Evolutionary conservation across 1,140 invertebrate genomes (phyloP), one percentile per base, ranked within the genome.

Genomic region (Pseudomyrmex pallidus): DNA sequence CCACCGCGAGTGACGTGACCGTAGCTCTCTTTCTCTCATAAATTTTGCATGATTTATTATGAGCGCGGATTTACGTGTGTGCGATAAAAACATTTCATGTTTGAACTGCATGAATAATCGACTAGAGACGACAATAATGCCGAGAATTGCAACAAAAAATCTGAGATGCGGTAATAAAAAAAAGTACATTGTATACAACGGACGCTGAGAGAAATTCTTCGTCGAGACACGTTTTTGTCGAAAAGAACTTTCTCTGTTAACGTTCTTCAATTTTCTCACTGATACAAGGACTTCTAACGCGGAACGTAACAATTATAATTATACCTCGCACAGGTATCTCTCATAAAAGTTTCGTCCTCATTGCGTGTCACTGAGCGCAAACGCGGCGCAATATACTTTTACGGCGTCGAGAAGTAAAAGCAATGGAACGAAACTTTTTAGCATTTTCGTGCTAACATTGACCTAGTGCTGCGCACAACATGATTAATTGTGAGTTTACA

Each of bases 231-330:
- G 9, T 12, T n/a, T 83, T 73, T 86, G 9, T 5, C 10, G 22
- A n/a, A 54, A 66, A 48, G 25, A 83, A 62, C 5, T 52, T 83
- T 78, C 57, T 84, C 73, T 76, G 85, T 67, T 35, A 35, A 17
- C 62, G 48, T 13, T 25, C 4, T 46, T 61, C 20, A 52, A n/a
- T 35, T n/a, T 4, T 56, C 20, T 48, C 17, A 72, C 67, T 67
- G 74, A 63, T 54, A 52, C 35, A n/a, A 57, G 52, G 73, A 61
- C 50, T 70, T 44, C 15, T 48, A 48, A 22, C 44, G 25, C 4
- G 2, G 13, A 9, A 10, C 22, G 52, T 76, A 48, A 82, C 10
- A 76, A 50, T 52, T 52, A 10, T 7, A 8, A 35, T 59, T 74
- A 46, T 13, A 52, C 9, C 13, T 56, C 46, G 46, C 46, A 1